Evolutionary conservation across 2,113 vertebrate genomes (phyloP), one percentile per base, ranked within the genome.

Genomic region (Nothocercus julius): DNA sequence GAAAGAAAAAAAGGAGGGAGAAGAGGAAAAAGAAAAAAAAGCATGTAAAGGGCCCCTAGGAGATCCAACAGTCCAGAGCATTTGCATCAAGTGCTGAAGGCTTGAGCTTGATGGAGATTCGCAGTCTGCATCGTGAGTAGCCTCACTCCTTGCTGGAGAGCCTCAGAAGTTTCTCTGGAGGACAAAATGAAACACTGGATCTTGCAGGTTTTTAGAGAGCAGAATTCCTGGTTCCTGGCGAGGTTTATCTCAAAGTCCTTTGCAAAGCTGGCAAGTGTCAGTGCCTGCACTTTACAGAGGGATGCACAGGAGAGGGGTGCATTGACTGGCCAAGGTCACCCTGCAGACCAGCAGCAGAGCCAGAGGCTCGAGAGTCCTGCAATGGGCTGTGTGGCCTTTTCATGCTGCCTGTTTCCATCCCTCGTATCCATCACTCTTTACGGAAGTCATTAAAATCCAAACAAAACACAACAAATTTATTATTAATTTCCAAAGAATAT

Each of bases 391-490:
- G 36, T 36, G 36, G 36, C 36, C 36, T 36, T 36, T 36, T 36
- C 47, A 38, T 63, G 47, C 78, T 68, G 72, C 68, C 78, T 30
- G 34, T 53, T 93, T 86, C 69, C 25, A 56, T 38, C 67, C 66
- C 77, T 75, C 38, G 30, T 36, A 78, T 7, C 51, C 81, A 81
- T 63, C 73, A 38, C 13, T 88, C 53, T 47, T 40, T 67, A 47
- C 16, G 78, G 25, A 87, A 77, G 47, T 73, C 89, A 81, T 70
- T 67, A 77, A 92, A 87, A 96, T 47, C 86, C 92, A 94, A 85
- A 92, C 75, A 95, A 95, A 93, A 80, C 87, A 89, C 58, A 82
- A 88, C 44, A 97, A 90, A 87, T 32, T 85, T 49, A 82, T 58
- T 89, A 92, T n/a, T 90, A 72, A 82, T 94, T 90, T 90, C 18